Percentiles rank a stretch among this genome's conserved stretches.
These are phyloP conservation scores for Blennius ocellaris DNA, from an alignment of 2,113 vertebrate genomes.

Conservation along the genomic window DNA sequence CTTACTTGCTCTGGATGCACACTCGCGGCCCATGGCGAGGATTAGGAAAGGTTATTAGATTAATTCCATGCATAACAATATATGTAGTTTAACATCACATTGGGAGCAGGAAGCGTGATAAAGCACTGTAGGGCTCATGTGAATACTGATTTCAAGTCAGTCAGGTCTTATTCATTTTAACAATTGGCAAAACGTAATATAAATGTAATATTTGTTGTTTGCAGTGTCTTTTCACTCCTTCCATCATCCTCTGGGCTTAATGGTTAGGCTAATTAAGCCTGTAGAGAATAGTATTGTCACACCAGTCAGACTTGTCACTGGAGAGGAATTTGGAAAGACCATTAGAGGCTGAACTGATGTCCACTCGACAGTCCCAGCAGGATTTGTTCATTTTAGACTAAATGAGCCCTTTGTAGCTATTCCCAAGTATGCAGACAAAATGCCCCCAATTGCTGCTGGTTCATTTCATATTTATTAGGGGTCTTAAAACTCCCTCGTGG, in stretches of 20 bases:
- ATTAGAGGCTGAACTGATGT: conserved; percentile 64
- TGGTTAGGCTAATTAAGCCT: conserved; percentile 72
- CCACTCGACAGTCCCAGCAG: conserved; percentile 38
- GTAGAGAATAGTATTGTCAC: conserved; percentile 64
- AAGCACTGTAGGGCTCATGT: conserved; percentile 2
- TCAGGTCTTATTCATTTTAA: neutral
- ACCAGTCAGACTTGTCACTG: conserved; percentile 55
- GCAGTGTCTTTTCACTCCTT: conserved; percentile 18
- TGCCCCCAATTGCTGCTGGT: neutral
- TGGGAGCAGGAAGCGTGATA: neutral
- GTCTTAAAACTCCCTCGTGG: conserved; percentile 3
- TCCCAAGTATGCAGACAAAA: conserved; percentile 5
- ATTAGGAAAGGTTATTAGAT: conserved; percentile 31
- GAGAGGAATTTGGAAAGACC: conserved; percentile 59
- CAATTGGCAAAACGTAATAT: neutral
- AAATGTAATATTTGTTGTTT: conserved; percentile 27
- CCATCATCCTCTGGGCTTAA: conserved; percentile 49
- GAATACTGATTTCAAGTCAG: neutral
- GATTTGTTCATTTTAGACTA: conserved; percentile 56
- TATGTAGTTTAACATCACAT: conserved; percentile 1
- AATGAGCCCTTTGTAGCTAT: conserved; percentile 48
- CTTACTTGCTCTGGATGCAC: neutral
- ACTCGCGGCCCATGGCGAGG: neutral
- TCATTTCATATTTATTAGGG: conserved; percentile 47
- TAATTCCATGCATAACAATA: conserved; percentile 21